Conservation (phyloP, 2,888 invertebrate genomes). For the Coenonympha arcania region DNA sequence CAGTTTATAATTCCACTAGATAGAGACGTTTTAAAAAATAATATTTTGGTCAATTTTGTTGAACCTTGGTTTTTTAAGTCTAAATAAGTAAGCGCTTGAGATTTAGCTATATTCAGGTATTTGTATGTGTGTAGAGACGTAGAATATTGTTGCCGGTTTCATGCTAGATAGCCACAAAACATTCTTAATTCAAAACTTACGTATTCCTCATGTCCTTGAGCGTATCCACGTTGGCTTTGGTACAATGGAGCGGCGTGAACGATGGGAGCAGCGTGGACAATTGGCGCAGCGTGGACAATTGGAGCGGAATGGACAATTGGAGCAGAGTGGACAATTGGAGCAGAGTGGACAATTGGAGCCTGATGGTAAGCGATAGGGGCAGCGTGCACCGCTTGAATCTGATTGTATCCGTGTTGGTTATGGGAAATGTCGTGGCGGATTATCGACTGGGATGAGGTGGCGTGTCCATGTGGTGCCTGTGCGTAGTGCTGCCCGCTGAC, state of each 20-base stretch:
- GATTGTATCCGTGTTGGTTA: slow-evolving; percentile 21
- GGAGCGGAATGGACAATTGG: slow-evolving; percentile 6
- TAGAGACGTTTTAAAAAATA: too few relatives aligned
- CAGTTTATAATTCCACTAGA: too few relatives aligned
- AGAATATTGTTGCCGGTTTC: too few relatives aligned
- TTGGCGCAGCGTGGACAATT: slow-evolving; percentile 32
- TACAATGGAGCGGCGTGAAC: slow-evolving; percentile 21
- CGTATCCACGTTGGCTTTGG: slow-evolving; percentile 31
- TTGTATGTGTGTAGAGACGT: neutral
- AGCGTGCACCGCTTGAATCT: slow-evolving; percentile 15
- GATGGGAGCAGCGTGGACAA: slow-evolving; percentile 20
- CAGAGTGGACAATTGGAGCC: slow-evolving; percentile 5
- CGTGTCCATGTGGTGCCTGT: slow-evolving; percentile 28
- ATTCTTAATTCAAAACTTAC: slow-evolving; percentile 32
- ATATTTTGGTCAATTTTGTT: too few relatives aligned
- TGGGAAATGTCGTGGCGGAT: slow-evolving; percentile 26
- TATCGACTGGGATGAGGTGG: slow-evolving; percentile 30
- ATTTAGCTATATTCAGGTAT: too few relatives aligned
- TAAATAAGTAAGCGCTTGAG: too few relatives aligned
- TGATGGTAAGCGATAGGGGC: slow-evolving; percentile 8
- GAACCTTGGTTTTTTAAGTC: too few relatives aligned
- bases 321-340: slow-evolving; percentile 11
- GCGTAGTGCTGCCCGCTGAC: slow-evolving; percentile 39
- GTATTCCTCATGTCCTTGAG: slow-evolving; percentile 39
- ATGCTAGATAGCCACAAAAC: too few relatives aligned